phyloP scores from a whole-genome alignment of 2,113 vertebrate species.

The Zeus faber region DNA sequence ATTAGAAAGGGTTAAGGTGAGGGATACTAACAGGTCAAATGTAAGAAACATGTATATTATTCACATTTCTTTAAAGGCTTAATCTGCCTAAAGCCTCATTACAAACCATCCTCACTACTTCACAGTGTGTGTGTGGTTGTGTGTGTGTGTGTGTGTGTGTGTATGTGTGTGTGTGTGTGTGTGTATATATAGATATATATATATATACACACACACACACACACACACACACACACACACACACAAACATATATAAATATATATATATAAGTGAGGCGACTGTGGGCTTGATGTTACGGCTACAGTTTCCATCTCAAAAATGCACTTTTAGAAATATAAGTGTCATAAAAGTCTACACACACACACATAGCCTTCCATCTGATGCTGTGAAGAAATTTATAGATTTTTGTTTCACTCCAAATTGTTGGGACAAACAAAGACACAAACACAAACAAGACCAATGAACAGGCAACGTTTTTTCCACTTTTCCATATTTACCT shows the following conservation, averaged over 20 bases:
- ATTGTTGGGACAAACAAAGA: constrained; percentile 41
- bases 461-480: constrained; percentile 33
- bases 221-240: neutral
- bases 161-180: too few relatives aligned
- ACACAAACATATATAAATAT: too few relatives aligned
- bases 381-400: constrained; percentile 14
- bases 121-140: too few relatives aligned
- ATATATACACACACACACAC: neutral
- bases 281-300: constrained; percentile 9
- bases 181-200: too few relatives aligned
- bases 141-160: too few relatives aligned
- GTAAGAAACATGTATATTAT: neutral
- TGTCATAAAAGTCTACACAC: constrained; percentile 1
- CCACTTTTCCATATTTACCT: constrained; percentile 24
- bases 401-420: constrained; percentile 9
- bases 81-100: neutral
- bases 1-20: too few relatives aligned
- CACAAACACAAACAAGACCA: constrained; percentile 49
- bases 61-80: constrained; percentile 3
- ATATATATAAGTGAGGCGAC: constrained; percentile 13
- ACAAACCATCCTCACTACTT: neutral
- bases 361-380: neutral
- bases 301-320: neutral
- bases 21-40: neutral
- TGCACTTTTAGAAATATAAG: neutral